phyloP scores from a whole-genome alignment of 35 echinoderm and acorn worm genomes.

The Eucidaris tribuloides region DNA sequence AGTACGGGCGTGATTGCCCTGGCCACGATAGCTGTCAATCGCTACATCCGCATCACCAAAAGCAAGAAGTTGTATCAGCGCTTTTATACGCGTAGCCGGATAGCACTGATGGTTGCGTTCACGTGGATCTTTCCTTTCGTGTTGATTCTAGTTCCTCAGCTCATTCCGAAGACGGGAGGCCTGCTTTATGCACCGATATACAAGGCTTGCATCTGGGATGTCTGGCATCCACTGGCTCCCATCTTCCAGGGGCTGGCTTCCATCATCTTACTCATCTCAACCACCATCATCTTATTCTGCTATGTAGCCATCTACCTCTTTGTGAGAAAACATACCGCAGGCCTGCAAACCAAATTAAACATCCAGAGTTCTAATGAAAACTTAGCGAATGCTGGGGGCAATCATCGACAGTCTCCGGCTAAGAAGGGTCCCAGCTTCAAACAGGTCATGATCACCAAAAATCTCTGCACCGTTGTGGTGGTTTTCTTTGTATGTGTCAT shows the following conservation, averaged over 20 bases:
- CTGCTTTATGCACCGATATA: neutral
- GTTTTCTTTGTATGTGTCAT: slow-evolving; percentile 12
- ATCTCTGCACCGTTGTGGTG: neutral
- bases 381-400: neutral
- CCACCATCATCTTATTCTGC: neutral
- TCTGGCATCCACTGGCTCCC: neutral
- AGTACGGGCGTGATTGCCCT: neutral
- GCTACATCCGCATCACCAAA: neutral
- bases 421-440: neutral
- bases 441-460: slow-evolving; percentile 12
- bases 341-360: neutral
- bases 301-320: slow-evolving; percentile 3
- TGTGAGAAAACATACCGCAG: neutral
- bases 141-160: neutral
- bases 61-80: neutral
- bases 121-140: neutral
- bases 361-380: neutral
- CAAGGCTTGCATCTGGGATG: slow-evolving; percentile 13
- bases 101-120: neutral
- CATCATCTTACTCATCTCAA: neutral
- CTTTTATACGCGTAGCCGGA: neutral
- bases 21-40: neutral
- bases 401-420: neutral
- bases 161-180: neutral
- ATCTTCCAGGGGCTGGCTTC: slow-evolving; percentile 12